Evolutionary conservation across 2,113 vertebrate species (phyloP), one percentile per base, ranked within the genome.

Genomic region (Xerus inauris): DNA sequence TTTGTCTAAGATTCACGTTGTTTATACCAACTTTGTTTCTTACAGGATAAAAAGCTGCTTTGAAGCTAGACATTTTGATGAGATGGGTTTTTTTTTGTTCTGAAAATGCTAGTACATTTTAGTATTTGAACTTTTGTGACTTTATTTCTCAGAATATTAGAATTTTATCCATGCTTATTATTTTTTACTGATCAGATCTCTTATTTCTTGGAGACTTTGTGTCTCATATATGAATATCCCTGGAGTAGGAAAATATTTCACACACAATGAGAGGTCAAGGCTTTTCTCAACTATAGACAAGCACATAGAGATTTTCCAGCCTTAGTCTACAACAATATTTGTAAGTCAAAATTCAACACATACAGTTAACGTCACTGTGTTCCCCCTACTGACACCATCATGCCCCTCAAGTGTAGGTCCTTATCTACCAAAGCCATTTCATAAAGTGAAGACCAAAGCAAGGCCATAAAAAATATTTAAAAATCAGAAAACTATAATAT

Each of bases 141-240:
- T 59, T 91, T 81, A 47, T 69, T 83, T 71, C n/a, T 62, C 22
- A 14, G n/a, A 65, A 24, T 96, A 80, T 72, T 86, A 20, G 22
- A 90, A 57, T 91, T 77, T 32, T 30, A 8, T 75, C 22, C 5
- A 42, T 87, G 19, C 51, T 81, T 59, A 42, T 82, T 75, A 49
- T 49, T 83, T 71, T 14, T 28, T 75, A 45, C 26, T 32, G 51
- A 45, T 91, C 30, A 82, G 24, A 83, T 12, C 8, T 69, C n/a
- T 87, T 82, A 94, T n/a, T 76, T 90, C n/a, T 76, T 77, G 76
- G 35, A 91, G 20, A 40, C 19, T 81, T 72, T 82, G 13, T 67
- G 49, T 49, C 13, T 87, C 51, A 69, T 32, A 42, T 71, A 42
- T 62, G 67, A 81, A 81, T 69, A 42, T 24, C 8, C 13, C 32